Conservation (phyloP, 2,113 vertebrate species). For the Barbus barbus region DNA sequence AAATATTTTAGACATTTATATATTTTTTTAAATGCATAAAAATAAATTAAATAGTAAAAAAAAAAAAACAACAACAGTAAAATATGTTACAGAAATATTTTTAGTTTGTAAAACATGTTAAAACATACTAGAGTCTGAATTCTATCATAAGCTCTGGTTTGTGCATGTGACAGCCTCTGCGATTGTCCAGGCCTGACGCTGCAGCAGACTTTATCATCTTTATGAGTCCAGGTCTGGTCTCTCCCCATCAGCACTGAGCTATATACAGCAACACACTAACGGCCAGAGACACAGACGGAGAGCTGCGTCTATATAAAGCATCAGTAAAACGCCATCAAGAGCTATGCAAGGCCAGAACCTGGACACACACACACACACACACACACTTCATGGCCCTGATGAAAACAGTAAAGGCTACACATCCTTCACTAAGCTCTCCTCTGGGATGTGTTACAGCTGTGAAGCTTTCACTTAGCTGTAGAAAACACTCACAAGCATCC, state of each 20-base stretch:
- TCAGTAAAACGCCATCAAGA: background rate
- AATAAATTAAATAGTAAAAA: no score
- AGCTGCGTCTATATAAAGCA: conserved; percentile 14
- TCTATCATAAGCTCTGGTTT: no score
- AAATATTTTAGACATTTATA: no score
- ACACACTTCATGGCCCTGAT: conserved; percentile 6
- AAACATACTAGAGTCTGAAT: no score
- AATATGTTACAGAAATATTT: no score
- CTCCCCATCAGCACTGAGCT: conserved; percentile 19
- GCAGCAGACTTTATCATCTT: conserved; percentile 10
- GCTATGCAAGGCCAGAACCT: background rate
- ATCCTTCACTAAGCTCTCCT: conserved; percentile 1
- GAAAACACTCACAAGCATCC: background rate
- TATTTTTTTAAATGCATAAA: no score
- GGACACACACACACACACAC: background rate
- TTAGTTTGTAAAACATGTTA: no score
- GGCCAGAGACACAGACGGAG: background rate
- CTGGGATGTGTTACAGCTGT: conserved; percentile 15
- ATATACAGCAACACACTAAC: background rate
- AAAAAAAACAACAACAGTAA: no score
- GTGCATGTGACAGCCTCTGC: background rate
- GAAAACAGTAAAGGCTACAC: conserved; percentile 3
- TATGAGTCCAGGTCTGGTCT: conserved; percentile 4
- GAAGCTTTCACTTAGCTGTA: conserved; percentile 2
- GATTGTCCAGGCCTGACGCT: background rate